Evolutionary conservation across 2,888 invertebrate genomes (phyloP).

Genomic region (Abrostola tripartita): DNA sequence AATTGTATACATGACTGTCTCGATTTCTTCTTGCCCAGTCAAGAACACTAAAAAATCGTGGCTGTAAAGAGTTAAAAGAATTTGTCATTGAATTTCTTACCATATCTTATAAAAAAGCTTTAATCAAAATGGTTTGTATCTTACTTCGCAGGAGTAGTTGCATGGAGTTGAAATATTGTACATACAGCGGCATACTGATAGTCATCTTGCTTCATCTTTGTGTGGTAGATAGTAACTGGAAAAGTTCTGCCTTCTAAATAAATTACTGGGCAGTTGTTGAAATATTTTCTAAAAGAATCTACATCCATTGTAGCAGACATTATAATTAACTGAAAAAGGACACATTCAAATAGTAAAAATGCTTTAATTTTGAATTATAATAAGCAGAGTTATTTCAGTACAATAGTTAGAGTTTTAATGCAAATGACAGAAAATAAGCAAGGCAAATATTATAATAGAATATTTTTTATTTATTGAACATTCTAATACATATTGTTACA

Average conservation of each 20-base stretch:
- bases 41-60: slow-evolving; percentile 97
- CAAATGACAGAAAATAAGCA: no score
- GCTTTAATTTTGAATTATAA: no score
- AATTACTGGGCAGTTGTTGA: slow-evolving; percentile 94
- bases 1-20: slow-evolving; percentile 93
- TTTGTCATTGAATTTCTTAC: neutral
- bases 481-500: neutral
- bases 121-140: slow-evolving; percentile 55
- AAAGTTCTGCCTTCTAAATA: slow-evolving; percentile 97
- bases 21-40: slow-evolving; percentile 99
- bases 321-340: slow-evolving; percentile 90
- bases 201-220: slow-evolving; percentile 92
- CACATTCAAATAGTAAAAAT: neutral
- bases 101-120: neutral
- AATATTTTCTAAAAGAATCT: slow-evolving; percentile 96
- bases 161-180: slow-evolving; percentile 96
- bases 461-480: neutral
- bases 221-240: slow-evolving; percentile 93
- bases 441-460: no score
- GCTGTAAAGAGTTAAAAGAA: slow-evolving; percentile 76
- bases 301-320: slow-evolving; percentile 99
- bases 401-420: no score
- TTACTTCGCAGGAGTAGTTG: slow-evolving; percentile 93
- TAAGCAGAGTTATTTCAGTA: no score
- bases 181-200: slow-evolving; percentile 95